phyloP scores from a whole-genome alignment of 2,797 vertebrate species.

The Rousettus madagascariensis region DNA sequence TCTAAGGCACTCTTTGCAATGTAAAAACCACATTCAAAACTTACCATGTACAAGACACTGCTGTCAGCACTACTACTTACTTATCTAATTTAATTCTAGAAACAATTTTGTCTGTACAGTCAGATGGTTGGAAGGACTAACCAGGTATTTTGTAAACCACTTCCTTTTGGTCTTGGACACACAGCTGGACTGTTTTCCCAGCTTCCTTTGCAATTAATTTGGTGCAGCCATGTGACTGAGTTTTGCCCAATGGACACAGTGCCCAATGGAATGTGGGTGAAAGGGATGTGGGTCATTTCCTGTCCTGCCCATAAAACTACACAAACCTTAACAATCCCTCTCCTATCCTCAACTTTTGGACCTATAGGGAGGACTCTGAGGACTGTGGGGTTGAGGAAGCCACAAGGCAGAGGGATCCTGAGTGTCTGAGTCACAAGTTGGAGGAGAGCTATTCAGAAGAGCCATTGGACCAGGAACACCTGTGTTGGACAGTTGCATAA shows the following conservation, averaged over 20 bases:
- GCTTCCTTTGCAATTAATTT: not conserved
- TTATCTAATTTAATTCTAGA: not conserved
- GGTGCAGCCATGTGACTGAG: not conserved
- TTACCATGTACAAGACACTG: not conserved
- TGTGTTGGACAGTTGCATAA: not conserved
- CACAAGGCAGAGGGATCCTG: not conserved
- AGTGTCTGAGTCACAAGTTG: not conserved
- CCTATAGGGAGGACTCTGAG: not conserved
- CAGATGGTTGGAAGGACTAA: not conserved
- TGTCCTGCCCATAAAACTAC: not conserved
- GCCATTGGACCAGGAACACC: not conserved
- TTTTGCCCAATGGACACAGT: not conserved
- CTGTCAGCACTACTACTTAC: not conserved
- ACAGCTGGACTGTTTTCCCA: conserved; percentile 32
- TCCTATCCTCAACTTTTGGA: not conserved
- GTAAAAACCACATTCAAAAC: not conserved
- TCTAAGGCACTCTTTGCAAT: not conserved
- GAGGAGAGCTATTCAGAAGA: not conserved
- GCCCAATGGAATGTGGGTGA: not conserved
- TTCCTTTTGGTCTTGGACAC: not conserved
- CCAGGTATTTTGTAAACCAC: not conserved
- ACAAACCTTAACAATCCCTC: not conserved
- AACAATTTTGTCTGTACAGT: not conserved
- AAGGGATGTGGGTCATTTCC: not conserved
- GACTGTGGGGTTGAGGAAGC: not conserved